Conservation (phyloP, 2,888 invertebrate species). For the Aricia artaxerxes region DNA sequence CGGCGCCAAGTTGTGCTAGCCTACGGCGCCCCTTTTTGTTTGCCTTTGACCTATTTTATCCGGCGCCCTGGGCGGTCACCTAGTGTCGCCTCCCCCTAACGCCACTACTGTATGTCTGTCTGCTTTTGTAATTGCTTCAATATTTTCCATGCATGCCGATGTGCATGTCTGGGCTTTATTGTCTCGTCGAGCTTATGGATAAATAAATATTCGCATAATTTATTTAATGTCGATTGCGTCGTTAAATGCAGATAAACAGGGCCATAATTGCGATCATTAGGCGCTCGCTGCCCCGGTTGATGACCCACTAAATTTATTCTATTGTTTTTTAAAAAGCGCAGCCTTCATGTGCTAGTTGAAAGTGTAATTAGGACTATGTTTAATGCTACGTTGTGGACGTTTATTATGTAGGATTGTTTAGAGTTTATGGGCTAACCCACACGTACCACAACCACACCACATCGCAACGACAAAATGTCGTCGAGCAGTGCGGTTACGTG, state of each 20-base stretch:
- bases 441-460: no score
- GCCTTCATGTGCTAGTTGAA: slow-evolving; percentile 4
- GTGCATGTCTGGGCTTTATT: slow-evolving; percentile 3
- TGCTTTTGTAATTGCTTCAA: not conserved
- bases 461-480: no score
- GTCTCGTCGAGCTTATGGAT: slow-evolving; percentile 31
- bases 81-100: no score
- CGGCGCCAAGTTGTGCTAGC: no score
- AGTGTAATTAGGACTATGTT: not conserved
- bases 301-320: slow-evolving; percentile 63
- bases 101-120: no score
- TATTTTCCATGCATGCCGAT: not conserved
- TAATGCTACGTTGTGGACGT: not conserved
- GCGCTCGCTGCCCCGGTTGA: slow-evolving; percentile 57
- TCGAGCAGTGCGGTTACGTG: no score
- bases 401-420: no score
- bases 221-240: slow-evolving; percentile 45
- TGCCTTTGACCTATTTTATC: no score
- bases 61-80: no score
- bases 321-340: slow-evolving; percentile 29
- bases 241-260: slow-evolving; percentile 51
- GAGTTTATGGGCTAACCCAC: no score
- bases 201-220: slow-evolving; percentile 45
- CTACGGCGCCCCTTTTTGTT: no score
- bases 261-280: slow-evolving; percentile 60